Conservation (phyloP, 23 tunicate genomes). For the Halocynthia roretzi region DNA sequence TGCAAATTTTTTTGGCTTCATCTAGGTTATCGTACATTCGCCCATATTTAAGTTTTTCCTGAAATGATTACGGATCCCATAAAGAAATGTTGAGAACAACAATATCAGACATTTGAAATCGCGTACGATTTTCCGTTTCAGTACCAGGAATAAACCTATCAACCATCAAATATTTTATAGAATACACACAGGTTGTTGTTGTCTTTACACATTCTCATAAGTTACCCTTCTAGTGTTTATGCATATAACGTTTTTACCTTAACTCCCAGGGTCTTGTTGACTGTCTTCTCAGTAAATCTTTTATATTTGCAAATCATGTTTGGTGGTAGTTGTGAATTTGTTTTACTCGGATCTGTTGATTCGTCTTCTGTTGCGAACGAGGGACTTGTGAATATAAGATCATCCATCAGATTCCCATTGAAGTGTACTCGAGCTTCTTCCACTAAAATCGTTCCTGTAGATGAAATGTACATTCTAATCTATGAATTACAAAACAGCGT, state of each 20-base stretch:
- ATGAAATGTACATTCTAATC: background rate
- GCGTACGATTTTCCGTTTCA: too few species aligned
- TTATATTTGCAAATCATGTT: background rate
- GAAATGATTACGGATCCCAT: too few species aligned
- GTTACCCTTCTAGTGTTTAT: too few species aligned
- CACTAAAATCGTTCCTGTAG: conserved; percentile 15
- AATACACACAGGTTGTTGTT: too few species aligned
- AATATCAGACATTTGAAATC: too few species aligned
- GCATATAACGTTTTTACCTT: background rate
- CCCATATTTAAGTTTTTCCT: conserved; percentile 30
- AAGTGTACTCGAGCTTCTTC: conserved; percentile 14
- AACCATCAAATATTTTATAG: too few species aligned
- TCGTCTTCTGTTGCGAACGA: conserved; percentile 10
- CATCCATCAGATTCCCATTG: background rate
- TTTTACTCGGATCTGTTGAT: background rate
- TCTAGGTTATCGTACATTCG: conserved; percentile 40
- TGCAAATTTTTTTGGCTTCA: conserved; percentile 58
- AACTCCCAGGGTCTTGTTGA: conserved; percentile 26
- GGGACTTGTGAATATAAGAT: background rate
- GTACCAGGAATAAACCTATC: too few species aligned
- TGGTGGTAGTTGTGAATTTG: background rate
- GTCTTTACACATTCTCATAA: too few species aligned
- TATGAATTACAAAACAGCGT: too few species aligned
- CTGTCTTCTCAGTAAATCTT: conserved; percentile 10
- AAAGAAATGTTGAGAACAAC: too few species aligned